phyloP scores from a whole-genome alignment of 2,888 invertebrate species.

The Amiota communis region DNA sequence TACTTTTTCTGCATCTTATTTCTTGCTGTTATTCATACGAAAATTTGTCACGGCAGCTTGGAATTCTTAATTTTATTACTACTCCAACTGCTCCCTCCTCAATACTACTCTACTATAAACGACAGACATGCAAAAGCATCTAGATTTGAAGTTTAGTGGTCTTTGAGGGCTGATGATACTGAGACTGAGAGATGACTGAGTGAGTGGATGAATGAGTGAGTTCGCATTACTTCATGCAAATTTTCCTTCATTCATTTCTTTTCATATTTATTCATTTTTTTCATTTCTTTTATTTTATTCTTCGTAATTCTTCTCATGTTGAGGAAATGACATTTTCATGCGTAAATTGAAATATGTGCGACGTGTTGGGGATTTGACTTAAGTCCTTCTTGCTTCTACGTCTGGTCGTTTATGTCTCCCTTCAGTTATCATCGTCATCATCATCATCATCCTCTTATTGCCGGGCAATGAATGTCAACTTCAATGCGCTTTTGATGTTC shows the following conservation, averaged over 20 bases:
- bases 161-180: not conserved
- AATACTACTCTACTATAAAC: not conserved
- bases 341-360: conserved; percentile 71
- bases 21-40: conserved; percentile 35
- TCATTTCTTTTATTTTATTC: conserved; percentile 18
- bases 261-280: not conserved
- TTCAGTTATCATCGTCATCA: not conserved
- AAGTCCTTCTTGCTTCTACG: not conserved
- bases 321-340: conserved; percentile 68
- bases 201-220: not conserved
- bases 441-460: no score
- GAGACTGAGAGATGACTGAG: not conserved
- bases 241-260: conserved; percentile 41
- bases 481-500: conserved; percentile 15
- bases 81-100: conserved; percentile 24
- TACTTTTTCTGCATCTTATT: conserved; percentile 28
- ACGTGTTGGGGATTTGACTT: conserved; percentile 64
- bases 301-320: conserved; percentile 40
- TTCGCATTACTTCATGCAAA: conserved; percentile 63
- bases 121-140: not conserved
- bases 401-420: not conserved
- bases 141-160: no score
- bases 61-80: conserved; percentile 70
- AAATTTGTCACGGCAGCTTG: conserved; percentile 70
- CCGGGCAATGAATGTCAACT: conserved; percentile 11